These are phyloP conservation scores for Mionectes macconnelli DNA, from an alignment of 2,113 vertebrate genomes.

Conservation along the genomic window DNA sequence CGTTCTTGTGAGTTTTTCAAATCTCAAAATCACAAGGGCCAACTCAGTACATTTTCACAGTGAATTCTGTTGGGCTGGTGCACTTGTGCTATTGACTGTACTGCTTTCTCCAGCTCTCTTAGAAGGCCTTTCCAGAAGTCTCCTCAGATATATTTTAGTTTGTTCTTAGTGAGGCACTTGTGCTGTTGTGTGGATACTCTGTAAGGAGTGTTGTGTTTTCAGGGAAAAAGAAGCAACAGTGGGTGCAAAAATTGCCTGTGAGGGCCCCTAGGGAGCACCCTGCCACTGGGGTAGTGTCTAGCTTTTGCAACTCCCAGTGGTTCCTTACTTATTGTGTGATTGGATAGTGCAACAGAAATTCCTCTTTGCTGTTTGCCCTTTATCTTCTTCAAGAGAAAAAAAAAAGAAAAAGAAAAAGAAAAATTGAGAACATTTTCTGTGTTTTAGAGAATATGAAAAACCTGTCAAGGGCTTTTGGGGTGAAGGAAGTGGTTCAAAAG, in stretches of 20 bases:
- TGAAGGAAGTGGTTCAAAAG: neutral
- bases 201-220: neutral
- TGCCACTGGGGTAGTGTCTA: neutral
- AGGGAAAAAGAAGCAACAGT: neutral
- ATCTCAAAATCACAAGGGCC: neutral
- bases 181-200: fast-evolving
- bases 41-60: neutral
- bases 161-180: neutral
- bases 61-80: neutral
- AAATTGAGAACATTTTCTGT: fast-evolving
- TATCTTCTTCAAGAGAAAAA: neutral
- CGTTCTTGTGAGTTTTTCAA: neutral
- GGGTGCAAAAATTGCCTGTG: neutral
- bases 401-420: no score
- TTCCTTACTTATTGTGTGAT: neutral
- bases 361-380: neutral
- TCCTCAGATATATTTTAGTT: neutral
- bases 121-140: neutral
- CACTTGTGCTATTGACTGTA: neutral
- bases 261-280: neutral
- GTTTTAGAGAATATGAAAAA: neutral
- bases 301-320: neutral
- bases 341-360: neutral
- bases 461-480: neutral
- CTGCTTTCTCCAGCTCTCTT: neutral